These are phyloP conservation scores for Linnaemya tessellans DNA, from an alignment of 2,888 invertebrate genomes.

Conservation along the genomic window DNA sequence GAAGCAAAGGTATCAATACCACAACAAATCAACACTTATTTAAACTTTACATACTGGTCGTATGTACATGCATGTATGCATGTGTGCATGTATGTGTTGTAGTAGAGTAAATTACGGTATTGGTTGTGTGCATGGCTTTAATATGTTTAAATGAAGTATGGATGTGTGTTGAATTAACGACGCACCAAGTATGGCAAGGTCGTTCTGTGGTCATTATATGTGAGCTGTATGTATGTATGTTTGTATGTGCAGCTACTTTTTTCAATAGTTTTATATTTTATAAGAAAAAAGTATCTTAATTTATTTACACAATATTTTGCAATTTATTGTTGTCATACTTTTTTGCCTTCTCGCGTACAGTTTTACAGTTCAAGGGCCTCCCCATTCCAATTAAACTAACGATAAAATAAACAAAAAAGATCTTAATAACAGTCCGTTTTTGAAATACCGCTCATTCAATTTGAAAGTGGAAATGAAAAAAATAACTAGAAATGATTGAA, in stretches of 20 bases:
- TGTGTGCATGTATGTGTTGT: background rate
- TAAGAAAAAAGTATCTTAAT: conserved; percentile 1
- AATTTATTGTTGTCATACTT: conserved; percentile 46
- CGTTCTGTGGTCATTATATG: conserved; percentile 69
- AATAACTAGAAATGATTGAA: no score
- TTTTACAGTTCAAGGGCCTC: conserved; percentile 53
- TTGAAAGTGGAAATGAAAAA: no score
- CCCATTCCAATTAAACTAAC: background rate
- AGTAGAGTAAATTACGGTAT: conserved; percentile 57
- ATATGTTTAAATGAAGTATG: background rate
- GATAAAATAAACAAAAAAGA: background rate
- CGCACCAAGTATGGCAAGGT: conserved; percentile 69
- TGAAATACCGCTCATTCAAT: background rate
- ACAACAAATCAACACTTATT: conserved; percentile 37
- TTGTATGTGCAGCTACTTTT: background rate
- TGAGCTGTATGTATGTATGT: conserved; percentile 42
- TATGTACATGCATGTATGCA: background rate
- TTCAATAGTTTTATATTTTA: conserved; percentile 12
- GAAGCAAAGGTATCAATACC: conserved; percentile 45
- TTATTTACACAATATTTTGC: conserved; percentile 50
- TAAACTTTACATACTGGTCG: background rate
- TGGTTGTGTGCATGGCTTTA: conserved; percentile 29
- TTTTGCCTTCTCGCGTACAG: background rate
- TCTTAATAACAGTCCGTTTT: background rate
- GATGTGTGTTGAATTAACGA: background rate